Percentiles rank a stretch among this genome's conserved stretches.
Conservation (phyloP, 2,113 vertebrate genomes). For the Corythornis cristatus region DNA sequence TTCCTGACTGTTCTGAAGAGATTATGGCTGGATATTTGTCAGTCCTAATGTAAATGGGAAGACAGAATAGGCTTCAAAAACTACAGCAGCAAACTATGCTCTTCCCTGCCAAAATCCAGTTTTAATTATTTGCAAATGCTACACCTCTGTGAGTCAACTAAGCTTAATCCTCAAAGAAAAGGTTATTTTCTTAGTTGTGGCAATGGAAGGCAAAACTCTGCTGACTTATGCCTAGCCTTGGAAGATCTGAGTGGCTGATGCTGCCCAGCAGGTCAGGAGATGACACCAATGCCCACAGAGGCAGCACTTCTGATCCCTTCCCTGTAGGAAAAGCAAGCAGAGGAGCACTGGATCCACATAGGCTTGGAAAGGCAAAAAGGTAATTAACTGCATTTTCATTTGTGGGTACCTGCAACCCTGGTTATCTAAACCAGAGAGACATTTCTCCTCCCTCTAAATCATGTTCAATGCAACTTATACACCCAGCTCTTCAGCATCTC, state of each 20-base stretch:
- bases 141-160: not conserved
- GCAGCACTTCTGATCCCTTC: not conserved
- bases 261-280: not conserved
- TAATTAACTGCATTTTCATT: not conserved
- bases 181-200: conserved; percentile 5
- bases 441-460: not conserved
- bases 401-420: not conserved
- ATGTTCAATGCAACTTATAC: not conserved
- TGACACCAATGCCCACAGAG: not conserved
- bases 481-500: not conserved
- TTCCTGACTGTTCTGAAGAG: not conserved
- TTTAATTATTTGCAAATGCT: conserved; percentile 33
- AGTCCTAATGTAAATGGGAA: not conserved
- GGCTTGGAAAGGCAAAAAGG: not conserved
- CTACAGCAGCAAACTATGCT: not conserved
- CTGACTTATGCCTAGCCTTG: not conserved
- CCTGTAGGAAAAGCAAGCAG: not conserved
- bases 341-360: not conserved
- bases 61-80: not conserved
- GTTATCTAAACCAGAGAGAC: not conserved
- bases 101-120: not conserved
- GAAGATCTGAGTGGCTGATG: not conserved
- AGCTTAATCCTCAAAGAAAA: conserved; percentile 7
- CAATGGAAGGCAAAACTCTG: not conserved
- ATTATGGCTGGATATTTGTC: not conserved